These are phyloP conservation scores for Drosophila vallismaia DNA, from an alignment of 2,888 invertebrate species.

Conservation along the genomic window DNA sequence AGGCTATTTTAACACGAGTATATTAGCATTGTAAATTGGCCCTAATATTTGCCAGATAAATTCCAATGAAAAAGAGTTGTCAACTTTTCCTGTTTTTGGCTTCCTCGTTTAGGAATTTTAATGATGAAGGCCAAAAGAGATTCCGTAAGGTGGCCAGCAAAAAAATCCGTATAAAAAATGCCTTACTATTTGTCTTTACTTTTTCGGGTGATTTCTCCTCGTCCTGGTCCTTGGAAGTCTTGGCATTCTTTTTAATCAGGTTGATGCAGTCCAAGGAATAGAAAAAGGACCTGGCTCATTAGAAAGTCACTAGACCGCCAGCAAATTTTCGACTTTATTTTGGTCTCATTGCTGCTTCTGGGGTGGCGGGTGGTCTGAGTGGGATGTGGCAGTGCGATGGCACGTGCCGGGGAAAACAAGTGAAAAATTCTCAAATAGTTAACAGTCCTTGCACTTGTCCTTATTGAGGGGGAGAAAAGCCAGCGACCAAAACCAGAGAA, in stretches of 20 bases:
- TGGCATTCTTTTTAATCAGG: slow-evolving; percentile 35
- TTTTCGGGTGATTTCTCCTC: slow-evolving; percentile 1
- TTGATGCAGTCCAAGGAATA: slow-evolving; percentile 28
- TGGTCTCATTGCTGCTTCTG: slow-evolving; percentile 17
- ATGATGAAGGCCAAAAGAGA: not conserved
- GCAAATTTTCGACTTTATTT: slow-evolving; percentile 53
- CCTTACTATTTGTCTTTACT: slow-evolving; percentile 21
- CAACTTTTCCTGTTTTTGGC: not conserved
- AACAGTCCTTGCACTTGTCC: slow-evolving; percentile 45
- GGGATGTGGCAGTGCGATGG: slow-evolving; percentile 11
- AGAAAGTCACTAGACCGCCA: slow-evolving; percentile 60
- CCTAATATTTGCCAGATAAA: not conserved
- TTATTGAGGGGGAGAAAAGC: slow-evolving; percentile 8
- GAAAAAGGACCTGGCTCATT: slow-evolving; percentile 51
- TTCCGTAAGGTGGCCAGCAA: not conserved
- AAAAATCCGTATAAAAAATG: not conserved
- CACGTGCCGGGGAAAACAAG: slow-evolving; percentile 61
- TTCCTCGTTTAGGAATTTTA: not conserved
- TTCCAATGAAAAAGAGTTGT: not conserved
- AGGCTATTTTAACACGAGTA: not conserved
- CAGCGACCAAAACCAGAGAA: slow-evolving; percentile 12
- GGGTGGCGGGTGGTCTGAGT: slow-evolving; percentile 1
- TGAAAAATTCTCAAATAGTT: slow-evolving; percentile 62
- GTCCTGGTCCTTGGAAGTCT: slow-evolving; percentile 12
- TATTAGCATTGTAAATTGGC: not conserved